Evolutionary conservation across 2,113 vertebrate genomes (phyloP).

Genomic region (Condylura cristata): DNA sequence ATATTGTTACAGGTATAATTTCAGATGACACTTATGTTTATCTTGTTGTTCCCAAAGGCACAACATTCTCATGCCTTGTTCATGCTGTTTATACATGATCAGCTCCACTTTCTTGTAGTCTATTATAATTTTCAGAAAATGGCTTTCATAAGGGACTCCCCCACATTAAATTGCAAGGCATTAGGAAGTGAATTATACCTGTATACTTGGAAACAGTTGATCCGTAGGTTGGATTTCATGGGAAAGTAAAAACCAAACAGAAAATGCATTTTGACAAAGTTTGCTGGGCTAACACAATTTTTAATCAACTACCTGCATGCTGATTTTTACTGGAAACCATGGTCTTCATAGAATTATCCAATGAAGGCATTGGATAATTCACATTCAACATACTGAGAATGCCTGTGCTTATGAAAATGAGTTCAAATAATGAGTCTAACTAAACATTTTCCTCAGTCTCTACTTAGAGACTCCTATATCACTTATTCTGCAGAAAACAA

Average conservation of each 20-base stretch:
- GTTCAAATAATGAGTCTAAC: not conserved
- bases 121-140: constrained; percentile 52
- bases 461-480: not conserved
- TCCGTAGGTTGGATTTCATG: not conserved
- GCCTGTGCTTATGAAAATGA: not conserved
- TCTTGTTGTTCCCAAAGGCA: constrained; percentile 40
- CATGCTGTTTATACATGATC: constrained; percentile 48
- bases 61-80: constrained; percentile 35
- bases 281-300: not conserved
- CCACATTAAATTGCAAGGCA: not conserved
- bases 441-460: not conserved
- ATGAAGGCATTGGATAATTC: not conserved
- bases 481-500: not conserved
- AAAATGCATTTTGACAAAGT: constrained; percentile 37
- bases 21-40: constrained; percentile 30
- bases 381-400: not conserved
- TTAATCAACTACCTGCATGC: not conserved
- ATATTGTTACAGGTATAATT: constrained; percentile 58
- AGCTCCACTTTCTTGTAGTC: not conserved
- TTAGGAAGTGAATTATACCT: constrained; percentile 29
- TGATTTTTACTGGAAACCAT: not conserved
- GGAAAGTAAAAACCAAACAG: not conserved
- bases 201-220: not conserved
- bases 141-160: constrained; percentile 37
- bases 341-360: not conserved